Evolutionary conservation across 1,140 invertebrate species (phyloP), one percentile per base, ranked within the genome.

Genomic region (Drosophila nigromelanica): DNA sequence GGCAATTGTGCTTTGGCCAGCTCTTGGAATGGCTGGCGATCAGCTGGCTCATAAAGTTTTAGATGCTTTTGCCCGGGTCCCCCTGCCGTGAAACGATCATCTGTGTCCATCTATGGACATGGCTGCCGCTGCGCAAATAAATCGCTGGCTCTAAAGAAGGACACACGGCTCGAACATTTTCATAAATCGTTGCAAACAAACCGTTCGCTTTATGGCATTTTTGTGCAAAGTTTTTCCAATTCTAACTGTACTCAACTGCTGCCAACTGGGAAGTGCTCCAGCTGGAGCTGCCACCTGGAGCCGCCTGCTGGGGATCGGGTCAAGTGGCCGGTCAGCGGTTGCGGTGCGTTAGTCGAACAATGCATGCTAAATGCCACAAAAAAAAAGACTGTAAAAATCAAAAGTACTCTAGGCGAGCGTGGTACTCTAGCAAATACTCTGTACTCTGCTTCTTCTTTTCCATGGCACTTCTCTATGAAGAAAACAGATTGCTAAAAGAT

Each of bases 171-270:
- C 61, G 73, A 73, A 81, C 82, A 86, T 81, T 86, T 86, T 86
- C 81, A 86, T 86, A 86, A 86, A 86, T 86, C 73, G 48, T 63
- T 18, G 50, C 43, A 18, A 42, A 61, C 54, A 56, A 66, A 51
- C 78, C 33, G 54, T 68, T 76, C 68, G 67, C 58, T 87, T 86
- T 63, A 86, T 86, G 78, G 82, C 75, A 78, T 87, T 86, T 87
- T 86, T 86, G 78, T 86, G 78, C 78, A 87, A 87, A 87, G 72
- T 69, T 80, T 61, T 40, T 42, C 21, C 52, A 24, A 51, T 85
- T 85, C 77, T 75, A 86, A 87, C 81, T 72, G 81, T 85, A 64
- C 64, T 24, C 8, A 27, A 40, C 12, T 21, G 42, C 35, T 37
- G 27, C 7, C 21, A 2, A 24, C 27, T 27, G 27, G 27, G 5